Base-by-base conservation (phyloP, 2,113 vertebrate species). In the Phodopus roborovskii region DNA sequence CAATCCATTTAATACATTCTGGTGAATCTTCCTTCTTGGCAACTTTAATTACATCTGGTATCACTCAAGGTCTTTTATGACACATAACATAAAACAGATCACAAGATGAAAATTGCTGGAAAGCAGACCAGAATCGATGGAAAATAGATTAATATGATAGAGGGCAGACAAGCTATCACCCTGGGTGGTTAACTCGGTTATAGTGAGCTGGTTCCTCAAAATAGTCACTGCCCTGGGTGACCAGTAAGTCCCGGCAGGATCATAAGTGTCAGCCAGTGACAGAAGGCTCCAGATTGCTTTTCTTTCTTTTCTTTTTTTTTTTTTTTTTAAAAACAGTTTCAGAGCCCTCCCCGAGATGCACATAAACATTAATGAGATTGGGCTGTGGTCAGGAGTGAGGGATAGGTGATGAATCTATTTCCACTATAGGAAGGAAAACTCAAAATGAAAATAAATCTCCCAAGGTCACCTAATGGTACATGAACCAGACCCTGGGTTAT, bases 31-130 rank as follows among this genome's bases (percentile, higher is more conserved):
- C 11, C 42, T 90, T 85, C 53, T 68, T 91, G 81, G 73, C 24
- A 83, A 94, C 78, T 95, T 87, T 91, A 78, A 94, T 95, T 79
- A 88, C 77, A 70, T 58, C 36, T 50, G 95, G 62, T 86, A 9
- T 92, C 68, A 66, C 82, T 88, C 7, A 22, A 79, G 11, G 19
- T 79, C 45, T 93, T 92, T 64, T 90, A 62, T 86, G 82, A 83
- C 42, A 58, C 20, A 48, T 39, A 92, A 77, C 3, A 42, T 77
- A n/a, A 86, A 92, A 89, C 24, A 93, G 36, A 86, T 71, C 92
- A 68, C 1, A 17, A 75, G 86, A 92, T 88, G 71, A 78, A 97
- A 93, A 83, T 16, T 39, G 62, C 58, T 92, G 85, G 64, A 83
- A 92, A 91, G 82, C 58, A 86, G 94, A 60, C 28, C 19, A 17